Evolutionary conservation across 2,797 vertebrate genomes (phyloP).

Genomic region (Dallia pectoralis): DNA sequence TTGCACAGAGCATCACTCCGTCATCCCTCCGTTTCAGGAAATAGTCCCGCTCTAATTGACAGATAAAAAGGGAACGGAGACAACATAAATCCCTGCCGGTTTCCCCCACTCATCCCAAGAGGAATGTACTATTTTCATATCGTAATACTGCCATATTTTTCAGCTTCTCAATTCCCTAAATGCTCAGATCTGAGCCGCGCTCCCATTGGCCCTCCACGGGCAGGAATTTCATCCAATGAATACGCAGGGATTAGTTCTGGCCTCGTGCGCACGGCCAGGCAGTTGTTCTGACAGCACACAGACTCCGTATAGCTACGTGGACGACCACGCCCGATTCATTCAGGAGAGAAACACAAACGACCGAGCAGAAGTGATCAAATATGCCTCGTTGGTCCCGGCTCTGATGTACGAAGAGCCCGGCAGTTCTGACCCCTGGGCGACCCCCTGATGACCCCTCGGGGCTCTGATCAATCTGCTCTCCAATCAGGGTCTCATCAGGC

Average conservation of each 20-base stretch:
- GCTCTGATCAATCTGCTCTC: constrained; percentile 63
- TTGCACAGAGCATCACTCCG: constrained; percentile 29
- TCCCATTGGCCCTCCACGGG: constrained; percentile 38
- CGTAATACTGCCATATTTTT: constrained; percentile 33
- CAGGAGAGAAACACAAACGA: constrained; percentile 34
- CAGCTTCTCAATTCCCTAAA: constrained; percentile 40
- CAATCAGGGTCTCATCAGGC: constrained; percentile 61
- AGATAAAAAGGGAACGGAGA: constrained; percentile 46
- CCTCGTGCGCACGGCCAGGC: constrained; percentile 53
- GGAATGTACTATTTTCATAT: constrained; percentile 49
- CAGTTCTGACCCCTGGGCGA: constrained; percentile 51
- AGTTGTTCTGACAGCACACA: constrained; percentile 61
- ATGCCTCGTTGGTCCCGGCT: constrained; percentile 37
- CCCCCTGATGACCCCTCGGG: constrained; percentile 44
- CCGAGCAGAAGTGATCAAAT: constrained; percentile 12
- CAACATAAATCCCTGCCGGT: constrained; percentile 38
- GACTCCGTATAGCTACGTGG: constrained; percentile 47
- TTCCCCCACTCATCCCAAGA: constrained; percentile 32
- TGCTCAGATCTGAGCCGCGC: constrained; percentile 32
- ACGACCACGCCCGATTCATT: constrained; percentile 49
- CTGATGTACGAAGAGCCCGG: constrained; percentile 21
- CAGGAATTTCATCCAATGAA: constrained; percentile 68
- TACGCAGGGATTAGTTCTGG: constrained; percentile 75
- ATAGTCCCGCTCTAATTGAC: constrained; percentile 34
- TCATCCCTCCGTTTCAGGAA: constrained; percentile 17